Percentiles rank a stretch among this genome's conserved stretches.
Conservation (phyloP, 2,888 invertebrate species). For the Cotesia congregata region DNA sequence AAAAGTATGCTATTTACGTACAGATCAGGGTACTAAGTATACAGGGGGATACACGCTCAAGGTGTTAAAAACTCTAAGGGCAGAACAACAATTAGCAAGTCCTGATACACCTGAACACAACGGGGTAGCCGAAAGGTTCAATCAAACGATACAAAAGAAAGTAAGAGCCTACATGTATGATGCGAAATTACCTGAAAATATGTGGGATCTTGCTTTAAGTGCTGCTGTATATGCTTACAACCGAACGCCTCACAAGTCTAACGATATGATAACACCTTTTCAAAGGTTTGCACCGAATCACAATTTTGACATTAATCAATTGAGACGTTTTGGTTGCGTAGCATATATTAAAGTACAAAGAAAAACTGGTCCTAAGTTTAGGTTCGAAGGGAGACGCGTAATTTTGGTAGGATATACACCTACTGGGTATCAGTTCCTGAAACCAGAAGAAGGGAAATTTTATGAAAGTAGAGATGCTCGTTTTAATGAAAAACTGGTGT, state of each 20-base stretch:
- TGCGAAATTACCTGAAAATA: conserved; percentile 42
- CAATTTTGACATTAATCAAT: conserved; percentile 39
- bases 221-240: conserved; percentile 48
- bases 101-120: conserved; percentile 15
- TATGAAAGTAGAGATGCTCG: conserved; percentile 47
- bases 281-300: conserved; percentile 40
- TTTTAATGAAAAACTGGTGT: conserved; percentile 49
- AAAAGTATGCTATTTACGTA: conserved; percentile 49
- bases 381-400: conserved; percentile 32
- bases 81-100: conserved; percentile 36
- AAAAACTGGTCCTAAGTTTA: conserved; percentile 43
- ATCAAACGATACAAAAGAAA: conserved; percentile 47
- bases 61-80: conserved; percentile 44
- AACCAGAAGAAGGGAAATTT: conserved; percentile 42
- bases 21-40: conserved; percentile 48
- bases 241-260: conserved; percentile 31
- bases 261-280: conserved; percentile 38
- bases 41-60: conserved; percentile 47
- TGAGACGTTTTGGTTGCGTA: conserved; percentile 42
- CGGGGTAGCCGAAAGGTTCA: conserved; percentile 41
- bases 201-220: conserved; percentile 46
- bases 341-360: conserved; percentile 44
- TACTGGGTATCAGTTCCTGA: conserved; percentile 44
- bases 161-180: conserved; percentile 43
- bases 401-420: conserved; percentile 46